phyloP scores from a whole-genome alignment of 1,140 invertebrate genomes.

The Hesperophylax magnus region DNA sequence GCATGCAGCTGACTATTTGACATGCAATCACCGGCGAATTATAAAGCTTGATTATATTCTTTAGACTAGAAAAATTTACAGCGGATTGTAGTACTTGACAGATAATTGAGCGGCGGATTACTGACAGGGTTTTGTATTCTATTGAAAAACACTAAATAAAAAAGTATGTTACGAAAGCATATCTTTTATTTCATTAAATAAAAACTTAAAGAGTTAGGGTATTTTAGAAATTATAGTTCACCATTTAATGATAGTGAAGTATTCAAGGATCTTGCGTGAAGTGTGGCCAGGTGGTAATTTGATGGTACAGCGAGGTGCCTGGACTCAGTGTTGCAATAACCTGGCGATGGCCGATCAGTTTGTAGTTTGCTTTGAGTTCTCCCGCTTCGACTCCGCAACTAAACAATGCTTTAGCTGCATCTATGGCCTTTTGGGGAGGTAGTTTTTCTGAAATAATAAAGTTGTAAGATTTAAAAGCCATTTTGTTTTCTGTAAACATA shows the following conservation, averaged over 20 bases:
- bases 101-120: no score
- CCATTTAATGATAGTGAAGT: not conserved
- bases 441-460: conserved; percentile 69
- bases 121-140: no score
- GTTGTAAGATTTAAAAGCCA: no score
- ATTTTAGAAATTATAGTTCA: not conserved
- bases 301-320: conserved; percentile 73
- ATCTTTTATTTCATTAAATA: no score
- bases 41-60: no score
- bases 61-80: no score
- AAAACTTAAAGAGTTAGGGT: not conserved
- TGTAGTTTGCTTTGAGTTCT: conserved; percentile 72
- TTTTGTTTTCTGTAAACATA: no score
- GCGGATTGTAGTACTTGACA: no score
- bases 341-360: conserved; percentile 75
- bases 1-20: no score
- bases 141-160: no score
- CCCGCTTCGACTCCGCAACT: conserved; percentile 74
- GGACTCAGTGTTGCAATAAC: conserved; percentile 74
- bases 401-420: conserved; percentile 73
- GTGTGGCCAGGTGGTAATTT: conserved; percentile 74
- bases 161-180: no score
- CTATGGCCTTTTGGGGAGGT: conserved; percentile 70
- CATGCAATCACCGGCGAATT: no score
- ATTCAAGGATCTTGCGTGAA: conserved; percentile 55